phyloP scores from a whole-genome alignment of 2,797 vertebrate genomes.

The Melopsittacus undulatus region DNA sequence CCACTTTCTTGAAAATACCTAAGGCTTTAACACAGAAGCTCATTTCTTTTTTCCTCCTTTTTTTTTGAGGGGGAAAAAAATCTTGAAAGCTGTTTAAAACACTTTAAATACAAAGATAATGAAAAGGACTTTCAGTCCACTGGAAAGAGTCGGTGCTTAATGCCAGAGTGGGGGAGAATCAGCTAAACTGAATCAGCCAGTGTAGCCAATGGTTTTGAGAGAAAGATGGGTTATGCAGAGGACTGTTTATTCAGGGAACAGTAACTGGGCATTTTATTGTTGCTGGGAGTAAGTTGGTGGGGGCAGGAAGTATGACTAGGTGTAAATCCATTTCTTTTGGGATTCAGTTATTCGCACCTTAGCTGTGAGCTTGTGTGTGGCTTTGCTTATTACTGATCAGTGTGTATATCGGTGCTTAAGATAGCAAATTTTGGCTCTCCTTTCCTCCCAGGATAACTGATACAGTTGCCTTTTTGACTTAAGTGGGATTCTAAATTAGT shows the following conservation, averaged over 20 bases:
- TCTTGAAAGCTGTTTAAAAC: constrained; percentile 74
- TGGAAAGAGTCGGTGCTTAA: constrained; percentile 52
- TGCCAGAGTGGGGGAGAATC: constrained; percentile 46
- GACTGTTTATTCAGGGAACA: neutral
- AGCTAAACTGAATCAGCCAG: constrained; percentile 3
- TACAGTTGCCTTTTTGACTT: neutral
- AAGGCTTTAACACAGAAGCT: constrained; percentile 63
- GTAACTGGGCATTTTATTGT: neutral
- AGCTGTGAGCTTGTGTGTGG: neutral
- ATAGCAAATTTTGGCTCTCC: neutral
- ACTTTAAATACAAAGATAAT: constrained; percentile 75
- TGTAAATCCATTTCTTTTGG: neutral
- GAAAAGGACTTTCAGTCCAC: constrained; percentile 66
- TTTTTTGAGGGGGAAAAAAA: neutral
- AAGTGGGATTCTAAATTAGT: neutral
- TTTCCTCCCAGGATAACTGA: neutral
- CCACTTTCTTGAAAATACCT: constrained; percentile 76
- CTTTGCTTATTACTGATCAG: neutral
- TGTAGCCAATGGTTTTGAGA: neutral
- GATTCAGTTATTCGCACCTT: neutral
- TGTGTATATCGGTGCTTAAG: neutral
- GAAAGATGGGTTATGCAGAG: constrained; percentile 22
- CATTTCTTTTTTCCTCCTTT: constrained; percentile 26
- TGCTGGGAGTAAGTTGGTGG: neutral
- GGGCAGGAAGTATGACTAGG: neutral